Evolutionary conservation across 2,113 vertebrate species (phyloP).

Genomic region (Archocentrus centrarchus): DNA sequence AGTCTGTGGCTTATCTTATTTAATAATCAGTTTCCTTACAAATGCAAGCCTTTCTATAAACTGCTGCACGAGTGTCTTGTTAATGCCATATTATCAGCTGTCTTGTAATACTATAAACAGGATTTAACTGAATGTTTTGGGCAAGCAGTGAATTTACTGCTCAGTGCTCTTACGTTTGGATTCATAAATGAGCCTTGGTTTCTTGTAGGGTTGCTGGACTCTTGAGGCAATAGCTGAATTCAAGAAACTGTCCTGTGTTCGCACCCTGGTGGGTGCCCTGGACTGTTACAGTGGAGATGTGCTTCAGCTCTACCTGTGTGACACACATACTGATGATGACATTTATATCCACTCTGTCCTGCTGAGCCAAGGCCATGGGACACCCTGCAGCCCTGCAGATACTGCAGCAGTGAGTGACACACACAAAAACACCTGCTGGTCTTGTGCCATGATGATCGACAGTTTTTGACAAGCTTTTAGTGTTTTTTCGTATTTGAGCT

Average conservation of each 20-base stretch:
- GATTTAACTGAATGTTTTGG: neutral
- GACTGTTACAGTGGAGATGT: conserved; percentile 85
- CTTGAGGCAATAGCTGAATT: conserved; percentile 81
- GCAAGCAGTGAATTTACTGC: neutral
- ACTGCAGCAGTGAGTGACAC: conserved; percentile 62
- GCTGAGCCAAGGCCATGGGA: conserved; percentile 82
- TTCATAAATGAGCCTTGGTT: neutral
- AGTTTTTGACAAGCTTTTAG: neutral
- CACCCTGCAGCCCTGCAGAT: conserved; percentile 69
- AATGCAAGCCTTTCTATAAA: neutral
- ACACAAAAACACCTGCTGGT: neutral
- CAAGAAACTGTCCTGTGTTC: conserved; percentile 82
- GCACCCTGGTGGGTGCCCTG: conserved; percentile 86
- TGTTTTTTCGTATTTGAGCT: too few relatives aligned
- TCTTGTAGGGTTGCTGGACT: conserved; percentile 86
- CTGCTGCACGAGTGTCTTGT: neutral
- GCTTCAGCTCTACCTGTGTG: conserved; percentile 90
- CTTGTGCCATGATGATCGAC: neutral
- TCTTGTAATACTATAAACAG: neutral
- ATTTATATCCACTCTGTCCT: conserved; percentile 87
- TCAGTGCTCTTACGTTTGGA: neutral
- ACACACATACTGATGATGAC: conserved; percentile 87
- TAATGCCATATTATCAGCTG: neutral
- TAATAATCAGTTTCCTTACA: neutral
- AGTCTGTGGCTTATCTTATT: conserved; percentile 57